A percentile compares a stretch with the other conserved stretches of the same genome.
These are phyloP conservation scores for Pipa parva DNA, from an alignment of 2,113 vertebrate genomes.

Conservation along the genomic window DNA sequence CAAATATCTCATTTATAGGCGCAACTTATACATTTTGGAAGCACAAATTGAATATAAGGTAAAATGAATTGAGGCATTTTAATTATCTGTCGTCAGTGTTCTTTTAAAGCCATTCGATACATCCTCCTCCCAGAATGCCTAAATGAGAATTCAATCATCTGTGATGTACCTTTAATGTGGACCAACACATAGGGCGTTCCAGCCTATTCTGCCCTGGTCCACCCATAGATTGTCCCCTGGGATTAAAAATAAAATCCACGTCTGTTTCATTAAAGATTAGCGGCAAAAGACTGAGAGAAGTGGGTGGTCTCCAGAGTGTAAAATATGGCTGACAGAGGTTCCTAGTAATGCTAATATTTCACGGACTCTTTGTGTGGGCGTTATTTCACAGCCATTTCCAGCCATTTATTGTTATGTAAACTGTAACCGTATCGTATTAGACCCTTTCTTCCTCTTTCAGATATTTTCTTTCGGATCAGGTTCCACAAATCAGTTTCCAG, in stretches of 20 bases:
- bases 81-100: neutral
- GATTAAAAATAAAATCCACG: neutral
- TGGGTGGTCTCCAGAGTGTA: constrained; percentile 1
- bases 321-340: constrained; percentile 7
- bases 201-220: neutral
- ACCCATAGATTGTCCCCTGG: neutral
- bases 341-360: neutral
- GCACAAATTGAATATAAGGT: no score
- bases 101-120: neutral
- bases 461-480: constrained; percentile 9
- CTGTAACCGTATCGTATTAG: constrained; percentile 1
- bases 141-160: neutral
- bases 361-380: constrained; percentile 1
- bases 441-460: no score
- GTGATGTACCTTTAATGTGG: neutral
- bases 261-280: neutral
- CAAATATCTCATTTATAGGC: no score
- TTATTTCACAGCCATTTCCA: neutral
- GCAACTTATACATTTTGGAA: no score
- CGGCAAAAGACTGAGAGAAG: neutral
- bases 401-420: constrained; percentile 10
- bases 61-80: no score
- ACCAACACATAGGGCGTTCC: neutral
- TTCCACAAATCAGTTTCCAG: constrained; percentile 1
- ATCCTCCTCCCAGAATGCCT: neutral